Conservation (phyloP, 2,888 invertebrate species). For the Melanophora roralis region DNA sequence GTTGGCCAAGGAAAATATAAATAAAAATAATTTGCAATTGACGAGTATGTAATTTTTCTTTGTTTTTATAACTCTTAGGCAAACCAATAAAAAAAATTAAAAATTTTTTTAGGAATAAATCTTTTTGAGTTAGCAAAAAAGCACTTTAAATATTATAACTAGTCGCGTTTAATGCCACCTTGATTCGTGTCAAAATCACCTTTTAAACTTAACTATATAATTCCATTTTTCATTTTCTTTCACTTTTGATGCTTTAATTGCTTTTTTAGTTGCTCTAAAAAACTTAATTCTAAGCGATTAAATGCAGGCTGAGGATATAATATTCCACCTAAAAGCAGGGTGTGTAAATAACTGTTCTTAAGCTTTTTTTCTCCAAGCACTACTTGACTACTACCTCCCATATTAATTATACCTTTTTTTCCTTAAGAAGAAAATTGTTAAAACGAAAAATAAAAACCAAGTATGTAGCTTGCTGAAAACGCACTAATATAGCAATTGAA, state of each 20-base stretch:
- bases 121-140: too few species aligned
- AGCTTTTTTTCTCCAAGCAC: neutral
- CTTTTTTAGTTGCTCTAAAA: too few species aligned
- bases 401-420: neutral
- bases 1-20: neutral
- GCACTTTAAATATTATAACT: too few species aligned
- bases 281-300: slow-evolving; percentile 35
- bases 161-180: too few species aligned
- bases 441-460: slow-evolving; percentile 36
- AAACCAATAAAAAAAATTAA: too few species aligned
- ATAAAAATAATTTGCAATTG: neutral
- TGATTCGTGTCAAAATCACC: too few species aligned
- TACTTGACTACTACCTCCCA: neutral
- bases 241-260: too few species aligned
- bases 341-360: neutral
- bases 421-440: slow-evolving; percentile 16
- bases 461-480: slow-evolving; percentile 38
- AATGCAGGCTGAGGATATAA: slow-evolving; percentile 31
- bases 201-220: neutral
- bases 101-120: too few species aligned
- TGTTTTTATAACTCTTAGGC: too few species aligned
- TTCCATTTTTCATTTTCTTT: neutral
- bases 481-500: slow-evolving; percentile 42
- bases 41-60: too few species aligned
- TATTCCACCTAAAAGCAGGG: slow-evolving; percentile 8